Conservation (phyloP, 2,888 invertebrate species). For the Drosophila borborema region DNA sequence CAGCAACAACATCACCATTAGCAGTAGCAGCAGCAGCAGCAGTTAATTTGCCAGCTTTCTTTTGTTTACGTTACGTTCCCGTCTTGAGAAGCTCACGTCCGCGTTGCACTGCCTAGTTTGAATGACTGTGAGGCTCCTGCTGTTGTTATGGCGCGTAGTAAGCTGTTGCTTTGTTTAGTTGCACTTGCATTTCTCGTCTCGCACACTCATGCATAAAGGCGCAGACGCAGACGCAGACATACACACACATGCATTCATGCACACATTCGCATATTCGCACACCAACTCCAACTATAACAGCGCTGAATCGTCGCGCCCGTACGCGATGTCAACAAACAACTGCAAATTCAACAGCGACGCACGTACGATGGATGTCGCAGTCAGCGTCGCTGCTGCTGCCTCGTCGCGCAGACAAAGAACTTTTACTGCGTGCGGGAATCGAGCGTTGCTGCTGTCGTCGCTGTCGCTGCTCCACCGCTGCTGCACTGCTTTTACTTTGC, state of each 20-base stretch:
- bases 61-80: slow-evolving; percentile 31
- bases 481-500: slow-evolving; percentile 20
- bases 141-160: slow-evolving; percentile 61
- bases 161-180: slow-evolving; percentile 63
- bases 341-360: slow-evolving; percentile 50
- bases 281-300: slow-evolving; percentile 53
- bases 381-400: slow-evolving; percentile 32
- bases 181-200: slow-evolving; percentile 56
- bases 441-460: slow-evolving; percentile 31
- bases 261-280: slow-evolving; percentile 25
- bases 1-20: slow-evolving; percentile 9
- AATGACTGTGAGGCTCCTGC: slow-evolving; percentile 62
- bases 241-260: background rate
- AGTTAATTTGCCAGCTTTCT: slow-evolving; percentile 29
- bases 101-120: slow-evolving; percentile 58
- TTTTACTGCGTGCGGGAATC: slow-evolving; percentile 54
- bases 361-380: slow-evolving; percentile 21
- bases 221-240: background rate
- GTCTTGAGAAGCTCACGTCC: slow-evolving; percentile 44
- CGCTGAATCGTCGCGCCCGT: slow-evolving; percentile 22
- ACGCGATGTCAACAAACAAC: slow-evolving; percentile 50
- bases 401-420: slow-evolving; percentile 54
- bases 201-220: slow-evolving; percentile 10
- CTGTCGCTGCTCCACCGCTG: background rate
- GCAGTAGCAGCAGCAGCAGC: slow-evolving; percentile 10